Percentiles rank a stretch among this genome's conserved stretches.
These are phyloP conservation scores for Macrotus californicus DNA, from an alignment of 2,113 vertebrate genomes.

Conservation along the genomic window DNA sequence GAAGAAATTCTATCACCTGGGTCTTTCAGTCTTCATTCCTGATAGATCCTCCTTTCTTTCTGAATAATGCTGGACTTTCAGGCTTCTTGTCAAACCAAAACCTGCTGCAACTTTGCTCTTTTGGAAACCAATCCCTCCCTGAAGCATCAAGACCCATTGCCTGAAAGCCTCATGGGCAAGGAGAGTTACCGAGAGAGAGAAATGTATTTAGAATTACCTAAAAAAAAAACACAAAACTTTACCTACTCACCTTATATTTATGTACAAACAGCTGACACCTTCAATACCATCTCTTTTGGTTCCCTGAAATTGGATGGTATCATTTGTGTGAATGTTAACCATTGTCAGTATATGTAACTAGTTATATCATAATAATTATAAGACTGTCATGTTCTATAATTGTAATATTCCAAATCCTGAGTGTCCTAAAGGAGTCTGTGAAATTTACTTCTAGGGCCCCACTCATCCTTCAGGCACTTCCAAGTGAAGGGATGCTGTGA, in stretches of 20 bases:
- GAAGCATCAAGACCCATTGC: not conserved
- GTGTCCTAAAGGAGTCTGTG: not conserved
- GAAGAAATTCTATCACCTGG: not conserved
- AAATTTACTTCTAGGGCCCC: not conserved
- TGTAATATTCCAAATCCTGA: not conserved
- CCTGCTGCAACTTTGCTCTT: not conserved
- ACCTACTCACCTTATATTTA: not conserved
- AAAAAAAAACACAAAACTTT: not conserved
- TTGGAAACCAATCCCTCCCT: not conserved
- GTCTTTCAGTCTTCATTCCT: not conserved
- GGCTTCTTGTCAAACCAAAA: not conserved
- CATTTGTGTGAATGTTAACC: not conserved
- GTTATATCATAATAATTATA: slow-evolving; percentile 23
- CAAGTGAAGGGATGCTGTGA: not conserved
- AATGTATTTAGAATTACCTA: not conserved
- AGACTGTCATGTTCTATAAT: not conserved
- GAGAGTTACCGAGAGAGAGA: not conserved
- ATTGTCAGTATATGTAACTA: not conserved
- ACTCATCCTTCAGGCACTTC: not conserved
- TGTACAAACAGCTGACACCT: not conserved
- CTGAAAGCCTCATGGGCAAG: not conserved
- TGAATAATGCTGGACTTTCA: not conserved
- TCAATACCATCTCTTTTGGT: not conserved
- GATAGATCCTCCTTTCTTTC: not conserved
- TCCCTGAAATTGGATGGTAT: not conserved